A percentile compares a stretch with the other conserved stretches of the same genome.
phyloP scores from a whole-genome alignment of 1,140 invertebrate genomes.

The Spodoptera litura region DNA sequence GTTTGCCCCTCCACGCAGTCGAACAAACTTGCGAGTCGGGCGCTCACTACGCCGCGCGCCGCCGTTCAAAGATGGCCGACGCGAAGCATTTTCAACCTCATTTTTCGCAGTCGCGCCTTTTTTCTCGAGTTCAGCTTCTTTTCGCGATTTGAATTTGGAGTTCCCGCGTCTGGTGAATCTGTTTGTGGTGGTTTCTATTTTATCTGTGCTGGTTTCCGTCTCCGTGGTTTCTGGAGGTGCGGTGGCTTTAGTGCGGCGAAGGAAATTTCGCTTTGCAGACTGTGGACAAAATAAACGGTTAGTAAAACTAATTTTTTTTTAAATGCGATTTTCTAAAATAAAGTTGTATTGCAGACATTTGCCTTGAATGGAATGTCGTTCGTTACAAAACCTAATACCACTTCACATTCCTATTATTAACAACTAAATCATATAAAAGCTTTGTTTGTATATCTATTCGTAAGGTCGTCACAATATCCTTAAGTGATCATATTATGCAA shows the following conservation, averaged over 20 bases:
- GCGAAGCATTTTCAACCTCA: conserved; percentile 57
- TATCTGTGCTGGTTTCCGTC: conserved; percentile 55
- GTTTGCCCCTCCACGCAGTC: conserved; percentile 75
- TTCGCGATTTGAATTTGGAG: conserved; percentile 74
- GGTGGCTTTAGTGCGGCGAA: conserved; percentile 75
- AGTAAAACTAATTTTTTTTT: conserved; percentile 54
- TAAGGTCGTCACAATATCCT: conserved; percentile 42
- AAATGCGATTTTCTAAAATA: conserved; percentile 2
- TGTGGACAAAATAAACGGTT: conserved; percentile 70
- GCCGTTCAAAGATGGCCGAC: conserved; percentile 65
- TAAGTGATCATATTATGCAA: conserved; percentile 32
- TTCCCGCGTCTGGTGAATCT: conserved; percentile 70
- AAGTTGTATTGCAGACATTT: neutral
- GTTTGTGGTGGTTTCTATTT: conserved; percentile 65
- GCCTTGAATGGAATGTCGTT: conserved; percentile 30
- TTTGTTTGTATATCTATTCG: conserved; percentile 21
- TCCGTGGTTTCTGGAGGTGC: conserved; percentile 65
- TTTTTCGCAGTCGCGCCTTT: conserved; percentile 55
- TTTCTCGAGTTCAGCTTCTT: conserved; percentile 60
- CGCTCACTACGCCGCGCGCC: conserved; percentile 70
- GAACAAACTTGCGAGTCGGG: conserved; percentile 68
- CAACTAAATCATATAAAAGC: conserved; percentile 8
- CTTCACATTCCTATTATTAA: neutral
- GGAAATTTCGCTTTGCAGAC: conserved; percentile 67
- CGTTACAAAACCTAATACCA: neutral